phyloP scores from a whole-genome alignment of 1,140 invertebrate genomes.

The Scaptomyza graminum region DNA sequence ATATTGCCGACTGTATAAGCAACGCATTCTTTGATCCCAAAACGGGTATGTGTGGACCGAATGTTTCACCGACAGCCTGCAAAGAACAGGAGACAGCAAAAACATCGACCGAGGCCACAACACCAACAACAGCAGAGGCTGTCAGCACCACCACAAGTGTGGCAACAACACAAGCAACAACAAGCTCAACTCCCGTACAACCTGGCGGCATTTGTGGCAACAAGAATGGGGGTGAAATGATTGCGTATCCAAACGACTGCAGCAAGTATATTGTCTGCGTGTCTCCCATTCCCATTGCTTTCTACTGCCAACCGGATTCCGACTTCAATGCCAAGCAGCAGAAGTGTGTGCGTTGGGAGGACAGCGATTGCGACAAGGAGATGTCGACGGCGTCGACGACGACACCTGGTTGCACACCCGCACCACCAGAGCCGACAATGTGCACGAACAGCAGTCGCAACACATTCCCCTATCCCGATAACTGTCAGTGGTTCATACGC shows the following conservation, averaged over 20 bases:
- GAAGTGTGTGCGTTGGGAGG: constrained; percentile 52
- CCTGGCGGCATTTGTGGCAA: constrained; percentile 54
- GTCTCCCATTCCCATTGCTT: constrained; percentile 66
- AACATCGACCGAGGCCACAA: constrained; percentile 27
- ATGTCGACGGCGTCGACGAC: constrained; percentile 18
- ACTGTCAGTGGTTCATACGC: constrained; percentile 69
- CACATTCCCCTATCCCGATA: constrained; percentile 64
- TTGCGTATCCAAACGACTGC: constrained; percentile 68
- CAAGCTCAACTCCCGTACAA: neutral
- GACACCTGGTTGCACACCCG: constrained; percentile 38
- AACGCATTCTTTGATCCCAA: constrained; percentile 60
- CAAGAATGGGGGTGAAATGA: constrained; percentile 49
- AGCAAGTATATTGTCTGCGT: constrained; percentile 76
- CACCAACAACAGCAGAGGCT: constrained; percentile 35
- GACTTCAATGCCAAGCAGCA: constrained; percentile 55
- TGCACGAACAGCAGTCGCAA: constrained; percentile 60
- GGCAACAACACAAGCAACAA: constrained; percentile 24
- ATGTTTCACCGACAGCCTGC: constrained; percentile 66
- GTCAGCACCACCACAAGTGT: constrained; percentile 34
- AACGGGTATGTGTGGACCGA: constrained; percentile 47
- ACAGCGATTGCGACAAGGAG: constrained; percentile 67
- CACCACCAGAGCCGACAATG: constrained; percentile 46
- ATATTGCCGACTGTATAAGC: constrained; percentile 48
- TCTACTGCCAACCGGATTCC: constrained; percentile 54
- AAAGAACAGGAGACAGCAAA: constrained; percentile 26